phyloP scores from a whole-genome alignment of 1,140 invertebrate species.

The Chrysoperla carnea region DNA sequence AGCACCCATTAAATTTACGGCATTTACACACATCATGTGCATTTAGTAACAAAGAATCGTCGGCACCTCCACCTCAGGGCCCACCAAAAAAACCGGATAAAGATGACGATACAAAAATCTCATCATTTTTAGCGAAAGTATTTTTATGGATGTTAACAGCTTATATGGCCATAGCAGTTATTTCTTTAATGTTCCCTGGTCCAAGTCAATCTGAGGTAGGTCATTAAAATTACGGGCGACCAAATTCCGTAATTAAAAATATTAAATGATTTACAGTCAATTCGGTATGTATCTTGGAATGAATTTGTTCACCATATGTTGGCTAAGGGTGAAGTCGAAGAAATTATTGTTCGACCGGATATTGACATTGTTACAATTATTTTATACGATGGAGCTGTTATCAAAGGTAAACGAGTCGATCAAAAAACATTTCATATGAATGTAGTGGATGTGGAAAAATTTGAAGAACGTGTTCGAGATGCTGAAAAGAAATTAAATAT shows the following conservation, averaged over 20 bases:
- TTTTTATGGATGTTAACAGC: slow-evolving; percentile 57
- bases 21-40: too few relatives aligned
- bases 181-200: slow-evolving; percentile 48
- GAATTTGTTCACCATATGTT: slow-evolving; percentile 89
- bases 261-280: slow-evolving; percentile 21
- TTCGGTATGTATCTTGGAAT: slow-evolving; percentile 77
- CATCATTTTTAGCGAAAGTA: slow-evolving; percentile 49
- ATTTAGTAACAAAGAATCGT: too few relatives aligned
- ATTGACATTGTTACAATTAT: slow-evolving; percentile 68
- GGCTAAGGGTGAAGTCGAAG: slow-evolving; percentile 79
- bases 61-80: not conserved
- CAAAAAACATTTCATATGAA: slow-evolving; percentile 62
- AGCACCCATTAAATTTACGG: too few relatives aligned
- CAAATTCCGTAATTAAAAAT: slow-evolving; percentile 1
- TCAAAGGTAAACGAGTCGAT: slow-evolving; percentile 61
- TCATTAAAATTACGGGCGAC: slow-evolving; percentile 2
- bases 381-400: slow-evolving; percentile 65
- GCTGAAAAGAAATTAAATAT: slow-evolving; percentile 69
- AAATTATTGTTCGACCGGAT: slow-evolving; percentile 69
- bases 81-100: slow-evolving; percentile 17
- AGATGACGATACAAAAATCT: slow-evolving; percentile 42
- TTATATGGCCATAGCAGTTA: slow-evolving; percentile 48
- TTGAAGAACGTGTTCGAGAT: slow-evolving; percentile 75
- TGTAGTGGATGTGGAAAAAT: slow-evolving; percentile 59
- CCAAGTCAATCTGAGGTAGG: slow-evolving; percentile 53